These are phyloP conservation scores for Andrena camellia DNA, from an alignment of 2,888 invertebrate species.

Conservation along the genomic window DNA sequence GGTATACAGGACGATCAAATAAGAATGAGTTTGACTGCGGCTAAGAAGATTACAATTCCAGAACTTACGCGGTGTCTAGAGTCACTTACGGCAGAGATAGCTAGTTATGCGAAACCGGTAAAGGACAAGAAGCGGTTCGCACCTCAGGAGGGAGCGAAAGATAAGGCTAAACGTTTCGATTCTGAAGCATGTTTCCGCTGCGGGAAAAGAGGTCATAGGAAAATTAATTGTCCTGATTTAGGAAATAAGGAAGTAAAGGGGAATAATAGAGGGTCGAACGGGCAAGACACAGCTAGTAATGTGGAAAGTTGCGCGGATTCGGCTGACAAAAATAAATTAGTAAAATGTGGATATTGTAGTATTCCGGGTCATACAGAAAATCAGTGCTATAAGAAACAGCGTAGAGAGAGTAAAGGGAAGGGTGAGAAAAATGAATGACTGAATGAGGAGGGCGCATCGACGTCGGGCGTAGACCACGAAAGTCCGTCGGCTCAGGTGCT, in stretches of 20 bases:
- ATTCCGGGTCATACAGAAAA: not conserved
- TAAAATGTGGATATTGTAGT: not conserved
- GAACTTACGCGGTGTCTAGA: conserved; percentile 45
- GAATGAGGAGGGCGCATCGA: not conserved
- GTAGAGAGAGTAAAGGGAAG: not conserved
- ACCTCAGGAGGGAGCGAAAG: not conserved
- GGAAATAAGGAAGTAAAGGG: not conserved
- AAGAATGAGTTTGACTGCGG: conserved; percentile 32
- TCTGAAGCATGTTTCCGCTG: not conserved
- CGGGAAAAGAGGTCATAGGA: not conserved
- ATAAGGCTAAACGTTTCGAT: not conserved
- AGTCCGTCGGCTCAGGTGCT: not conserved
- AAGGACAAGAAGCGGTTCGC: conserved; percentile 4
- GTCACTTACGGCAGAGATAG: not conserved
- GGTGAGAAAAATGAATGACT: conserved; percentile 16
- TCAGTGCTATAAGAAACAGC: not conserved
- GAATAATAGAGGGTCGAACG: not conserved
- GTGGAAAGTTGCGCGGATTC: not conserved
- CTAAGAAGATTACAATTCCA: conserved; percentile 40
- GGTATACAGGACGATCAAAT: conserved; percentile 61
- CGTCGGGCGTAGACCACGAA: conserved; percentile 19
- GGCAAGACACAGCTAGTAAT: not conserved
- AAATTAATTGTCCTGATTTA: not conserved
- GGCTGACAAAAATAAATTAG: not conserved
- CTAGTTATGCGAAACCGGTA: not conserved